Conservation (phyloP, 2,888 invertebrate genomes). For the Anthophora plumipes region DNA sequence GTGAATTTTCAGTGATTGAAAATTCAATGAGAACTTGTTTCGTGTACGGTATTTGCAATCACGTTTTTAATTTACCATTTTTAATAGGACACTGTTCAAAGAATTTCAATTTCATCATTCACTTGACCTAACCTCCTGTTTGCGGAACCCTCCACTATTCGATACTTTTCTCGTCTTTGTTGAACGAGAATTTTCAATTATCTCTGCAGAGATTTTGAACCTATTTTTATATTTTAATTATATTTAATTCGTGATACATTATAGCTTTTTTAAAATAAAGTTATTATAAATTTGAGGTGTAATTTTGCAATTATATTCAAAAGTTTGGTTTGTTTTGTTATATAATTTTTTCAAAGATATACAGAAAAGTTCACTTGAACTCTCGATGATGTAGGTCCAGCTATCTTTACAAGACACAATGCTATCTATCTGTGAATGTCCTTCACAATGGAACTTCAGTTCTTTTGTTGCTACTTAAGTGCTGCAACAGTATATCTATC, state of each 20-base stretch:
- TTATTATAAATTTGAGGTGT: background rate
- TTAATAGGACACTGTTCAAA: background rate
- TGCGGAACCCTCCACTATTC: background rate
- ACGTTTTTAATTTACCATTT: background rate
- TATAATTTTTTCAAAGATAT: too few species aligned
- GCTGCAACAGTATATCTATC: too few species aligned
- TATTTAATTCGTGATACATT: background rate
- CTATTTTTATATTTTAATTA: background rate
- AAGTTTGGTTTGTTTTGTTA: too few species aligned
- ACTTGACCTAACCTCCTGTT: background rate
- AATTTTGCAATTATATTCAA: background rate
- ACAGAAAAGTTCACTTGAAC: too few species aligned
- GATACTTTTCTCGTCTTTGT: constrained; percentile 2
- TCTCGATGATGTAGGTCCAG: too few species aligned
- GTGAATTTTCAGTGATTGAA: too few species aligned
- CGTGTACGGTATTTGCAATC: background rate
- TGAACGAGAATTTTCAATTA: constrained; percentile 4
- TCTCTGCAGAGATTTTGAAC: too few species aligned
- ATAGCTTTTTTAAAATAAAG: background rate
- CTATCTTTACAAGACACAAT: too few species aligned
- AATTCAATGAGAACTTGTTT: too few species aligned
- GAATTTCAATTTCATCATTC: background rate
- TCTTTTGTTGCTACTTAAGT: too few species aligned
- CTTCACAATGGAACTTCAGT: too few species aligned
- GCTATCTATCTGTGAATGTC: too few species aligned